These are phyloP conservation scores for Psittacula derbiana DNA, from an alignment of 2,797 vertebrate genomes.

Conservation along the genomic window DNA sequence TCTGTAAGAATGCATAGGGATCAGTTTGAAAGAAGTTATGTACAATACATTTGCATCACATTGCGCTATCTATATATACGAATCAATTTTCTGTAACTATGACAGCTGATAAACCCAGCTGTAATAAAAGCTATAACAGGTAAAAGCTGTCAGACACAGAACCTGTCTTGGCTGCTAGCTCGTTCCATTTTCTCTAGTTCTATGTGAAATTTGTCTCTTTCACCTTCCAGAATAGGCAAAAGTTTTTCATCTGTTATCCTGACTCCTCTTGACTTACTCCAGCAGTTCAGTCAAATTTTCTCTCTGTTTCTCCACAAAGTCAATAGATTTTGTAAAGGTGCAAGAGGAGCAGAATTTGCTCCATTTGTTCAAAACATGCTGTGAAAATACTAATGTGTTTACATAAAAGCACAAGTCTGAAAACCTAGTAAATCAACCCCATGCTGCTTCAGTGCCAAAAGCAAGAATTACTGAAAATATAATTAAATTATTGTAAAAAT, in stretches of 20 bases:
- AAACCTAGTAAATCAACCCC: conserved; percentile 48
- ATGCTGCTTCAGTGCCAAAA: conserved; percentile 50
- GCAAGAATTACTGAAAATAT: conserved; percentile 38
- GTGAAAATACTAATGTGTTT: conserved; percentile 62
- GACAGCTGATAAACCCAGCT: not conserved
- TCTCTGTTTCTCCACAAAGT: not conserved
- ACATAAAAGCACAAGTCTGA: conserved; percentile 45
- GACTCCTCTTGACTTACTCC: not conserved
- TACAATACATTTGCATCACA: not conserved
- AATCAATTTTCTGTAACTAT: not conserved
- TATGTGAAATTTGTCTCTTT: conserved; percentile 6
- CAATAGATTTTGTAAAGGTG: not conserved
- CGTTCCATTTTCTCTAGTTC: not conserved
- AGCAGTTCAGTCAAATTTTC: not conserved
- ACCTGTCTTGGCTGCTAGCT: not conserved
- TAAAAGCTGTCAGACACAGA: conserved; percentile 21
- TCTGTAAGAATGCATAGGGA: not conserved
- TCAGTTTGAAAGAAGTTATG: not conserved
- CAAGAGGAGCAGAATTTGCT: conserved; percentile 17
- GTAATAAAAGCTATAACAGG: conserved; percentile 13
- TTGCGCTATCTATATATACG: not conserved
- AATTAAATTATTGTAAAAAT: conserved; percentile 26
- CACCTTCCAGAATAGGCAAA: not conserved
- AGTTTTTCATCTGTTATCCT: not conserved
- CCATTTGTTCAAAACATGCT: conserved; percentile 16